Evolutionary conservation across 2,797 vertebrate genomes (phyloP).

Genomic region (Neosalanx taihuensis): DNA sequence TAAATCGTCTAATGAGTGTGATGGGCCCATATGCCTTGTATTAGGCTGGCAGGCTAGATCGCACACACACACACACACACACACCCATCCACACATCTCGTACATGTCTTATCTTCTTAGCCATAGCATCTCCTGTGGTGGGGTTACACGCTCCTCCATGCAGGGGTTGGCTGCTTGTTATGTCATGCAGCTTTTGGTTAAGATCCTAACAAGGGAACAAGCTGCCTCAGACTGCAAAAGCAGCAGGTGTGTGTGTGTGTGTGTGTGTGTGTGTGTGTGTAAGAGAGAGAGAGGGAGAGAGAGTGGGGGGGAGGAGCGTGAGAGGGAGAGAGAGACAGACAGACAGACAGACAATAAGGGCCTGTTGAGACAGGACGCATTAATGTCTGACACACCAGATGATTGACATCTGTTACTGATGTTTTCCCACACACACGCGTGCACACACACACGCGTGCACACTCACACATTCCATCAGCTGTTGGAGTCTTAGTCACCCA

Average conservation of each 20-base stretch:
- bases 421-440: constrained; percentile 20
- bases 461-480: constrained; percentile 16
- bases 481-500: constrained; percentile 55
- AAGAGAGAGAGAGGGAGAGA: too few relatives aligned
- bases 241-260: not conserved
- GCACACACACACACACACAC: constrained; percentile 5
- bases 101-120: constrained; percentile 32
- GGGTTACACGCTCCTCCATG: constrained; percentile 8
- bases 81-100: constrained; percentile 8
- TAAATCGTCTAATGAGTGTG: constrained; percentile 38
- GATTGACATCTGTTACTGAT: constrained; percentile 21
- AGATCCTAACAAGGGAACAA: too few relatives aligned
- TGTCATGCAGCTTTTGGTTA: not conserved
- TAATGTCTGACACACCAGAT: constrained; percentile 41
- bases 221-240: too few relatives aligned
- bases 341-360: too few relatives aligned
- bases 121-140: constrained; percentile 35
- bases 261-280: constrained; percentile 4
- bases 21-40: constrained; percentile 45
- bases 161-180: not conserved
- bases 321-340: too few relatives aligned
- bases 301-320: too few relatives aligned
- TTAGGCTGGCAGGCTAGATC: constrained; percentile 12
- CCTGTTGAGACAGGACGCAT: too few relatives aligned
- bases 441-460: not conserved